Percentiles rank a stretch among this genome's conserved stretches.
These are phyloP conservation scores for Terebella lapidaria DNA, from an alignment of 2,888 invertebrate genomes.

Conservation along the genomic window DNA sequence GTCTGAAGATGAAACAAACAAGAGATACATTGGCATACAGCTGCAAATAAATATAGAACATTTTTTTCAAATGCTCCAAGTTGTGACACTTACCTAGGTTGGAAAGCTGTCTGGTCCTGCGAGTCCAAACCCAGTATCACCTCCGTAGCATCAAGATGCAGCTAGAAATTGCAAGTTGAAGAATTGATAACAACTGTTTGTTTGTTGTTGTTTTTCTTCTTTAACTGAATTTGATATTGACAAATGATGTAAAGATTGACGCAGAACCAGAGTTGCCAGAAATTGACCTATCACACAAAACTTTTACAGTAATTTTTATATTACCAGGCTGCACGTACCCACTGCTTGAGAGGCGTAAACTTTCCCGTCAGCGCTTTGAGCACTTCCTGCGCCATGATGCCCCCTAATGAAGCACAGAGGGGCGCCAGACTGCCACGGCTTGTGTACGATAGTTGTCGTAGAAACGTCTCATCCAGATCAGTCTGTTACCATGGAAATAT, in stretches of 20 bases:
- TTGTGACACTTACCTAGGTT: conserved; percentile 6
- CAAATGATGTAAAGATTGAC: no score
- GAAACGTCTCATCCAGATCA: conserved; percentile 28
- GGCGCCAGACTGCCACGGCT: conserved; percentile 44
- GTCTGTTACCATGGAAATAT: conserved; percentile 6
- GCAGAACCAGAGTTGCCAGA: no score
- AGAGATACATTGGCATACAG: not conserved
- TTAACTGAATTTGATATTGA: no score
- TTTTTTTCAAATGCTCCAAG: not conserved
- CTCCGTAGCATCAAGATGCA: conserved; percentile 42
- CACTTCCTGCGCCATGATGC: conserved; percentile 53
- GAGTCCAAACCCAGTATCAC: conserved; percentile 17
- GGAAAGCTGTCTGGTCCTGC: not conserved
- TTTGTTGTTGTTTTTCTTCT: no score
- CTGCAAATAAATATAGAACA: not conserved
- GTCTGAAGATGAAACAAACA: conserved; percentile 24
- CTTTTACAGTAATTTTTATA: no score
- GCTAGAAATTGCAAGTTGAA: conserved; percentile 34
- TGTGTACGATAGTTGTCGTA: conserved; percentile 37
- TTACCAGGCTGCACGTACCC: no score
- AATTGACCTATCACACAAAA: no score
- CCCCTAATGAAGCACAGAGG: conserved; percentile 50
- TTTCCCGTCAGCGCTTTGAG: conserved; percentile 54
- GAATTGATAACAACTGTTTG: no score
- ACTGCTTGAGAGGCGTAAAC: conserved; percentile 53